Evolutionary conservation across 1,140 invertebrate species (phyloP).

Genomic region (Papilio polyxenes): DNA sequence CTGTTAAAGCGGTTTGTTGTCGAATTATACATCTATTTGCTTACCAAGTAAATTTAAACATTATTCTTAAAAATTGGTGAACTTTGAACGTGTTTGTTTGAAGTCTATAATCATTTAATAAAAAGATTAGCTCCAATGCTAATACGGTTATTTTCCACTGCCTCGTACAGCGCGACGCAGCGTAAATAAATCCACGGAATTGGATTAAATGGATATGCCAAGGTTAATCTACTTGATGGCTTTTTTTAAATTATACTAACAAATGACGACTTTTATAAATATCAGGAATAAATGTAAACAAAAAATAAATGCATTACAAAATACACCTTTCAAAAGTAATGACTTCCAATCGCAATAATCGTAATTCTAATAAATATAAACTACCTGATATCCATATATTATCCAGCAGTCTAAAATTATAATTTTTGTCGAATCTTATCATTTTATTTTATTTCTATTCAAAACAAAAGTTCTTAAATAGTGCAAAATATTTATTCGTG

Average conservation of each 20-base stretch:
- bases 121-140: constrained; percentile 14
- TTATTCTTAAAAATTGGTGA: too few relatives aligned
- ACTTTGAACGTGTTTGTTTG: too few relatives aligned
- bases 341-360: neutral
- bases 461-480: neutral
- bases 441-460: neutral
- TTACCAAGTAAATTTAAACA: neutral
- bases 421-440: neutral
- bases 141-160: constrained; percentile 13
- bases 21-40: neutral
- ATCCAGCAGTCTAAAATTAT: neutral
- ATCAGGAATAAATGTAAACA: neutral
- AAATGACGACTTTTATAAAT: neutral
- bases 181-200: constrained; percentile 27
- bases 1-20: too few relatives aligned
- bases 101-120: constrained; percentile 9
- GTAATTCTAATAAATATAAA: neutral
- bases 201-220: constrained; percentile 27
- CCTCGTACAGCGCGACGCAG: neutral
- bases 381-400: neutral
- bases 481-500: neutral
- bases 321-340: neutral
- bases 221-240: constrained; percentile 12
- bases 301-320: neutral
- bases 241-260: constrained; percentile 18